A percentile compares a stretch with the other conserved stretches of the same genome.
Conservation (phyloP, 2,797 vertebrate species). For the Coluber constrictor region DNA sequence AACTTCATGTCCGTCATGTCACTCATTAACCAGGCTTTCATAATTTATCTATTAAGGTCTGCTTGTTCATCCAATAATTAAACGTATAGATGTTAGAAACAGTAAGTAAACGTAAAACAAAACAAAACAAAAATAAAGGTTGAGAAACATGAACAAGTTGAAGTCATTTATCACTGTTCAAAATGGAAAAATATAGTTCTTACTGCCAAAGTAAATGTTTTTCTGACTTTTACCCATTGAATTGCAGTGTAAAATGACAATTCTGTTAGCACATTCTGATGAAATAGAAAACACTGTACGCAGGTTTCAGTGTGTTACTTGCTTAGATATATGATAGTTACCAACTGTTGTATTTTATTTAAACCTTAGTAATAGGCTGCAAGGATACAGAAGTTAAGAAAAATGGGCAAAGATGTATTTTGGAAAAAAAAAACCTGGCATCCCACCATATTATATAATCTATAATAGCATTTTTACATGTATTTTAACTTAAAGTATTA, state of each 20-base stretch:
- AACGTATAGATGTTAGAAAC: conserved; percentile 80
- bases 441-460: neutral
- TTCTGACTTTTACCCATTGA: conserved; percentile 44
- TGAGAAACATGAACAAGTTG: conserved; percentile 70
- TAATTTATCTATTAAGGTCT: conserved; percentile 75
- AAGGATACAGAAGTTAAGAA: neutral
- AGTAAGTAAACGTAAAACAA: conserved; percentile 80
- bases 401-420: neutral
- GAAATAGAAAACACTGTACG: conserved; percentile 55
- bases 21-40: conserved; percentile 75
- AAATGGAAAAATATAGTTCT: conserved; percentile 68
- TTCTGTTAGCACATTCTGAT: conserved; percentile 49
- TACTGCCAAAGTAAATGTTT: conserved; percentile 70
- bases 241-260: conserved; percentile 39
- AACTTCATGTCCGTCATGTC: conserved; percentile 71
- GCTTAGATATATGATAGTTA: neutral
- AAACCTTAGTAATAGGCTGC: accelerated
- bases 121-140: conserved; percentile 75
- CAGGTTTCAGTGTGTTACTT: conserved; percentile 17
- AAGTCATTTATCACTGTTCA: conserved; percentile 77
- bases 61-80: conserved; percentile 65
- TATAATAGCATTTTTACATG: neutral
- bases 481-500: neutral
- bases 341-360: neutral
- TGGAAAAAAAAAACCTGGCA: neutral